Percentiles rank a stretch among this genome's conserved stretches.
Conservation (phyloP, 2,113 vertebrate species). For the Pluvianellus socialis region DNA sequence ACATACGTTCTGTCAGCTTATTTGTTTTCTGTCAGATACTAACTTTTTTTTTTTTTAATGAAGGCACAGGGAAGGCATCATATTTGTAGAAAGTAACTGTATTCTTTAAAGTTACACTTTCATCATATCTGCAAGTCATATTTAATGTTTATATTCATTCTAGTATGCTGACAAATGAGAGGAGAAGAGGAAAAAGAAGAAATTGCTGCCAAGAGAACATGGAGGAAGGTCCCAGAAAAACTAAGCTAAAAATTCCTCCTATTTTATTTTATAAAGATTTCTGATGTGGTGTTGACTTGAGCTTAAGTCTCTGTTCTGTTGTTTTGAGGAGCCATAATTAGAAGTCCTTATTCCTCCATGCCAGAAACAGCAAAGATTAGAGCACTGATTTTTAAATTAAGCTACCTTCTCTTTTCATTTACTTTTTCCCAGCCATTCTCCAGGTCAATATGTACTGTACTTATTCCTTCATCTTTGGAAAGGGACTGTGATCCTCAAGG, state of each 20-base stretch:
- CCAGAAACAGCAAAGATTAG: neutral
- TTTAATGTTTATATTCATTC: neutral
- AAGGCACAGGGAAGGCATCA: neutral
- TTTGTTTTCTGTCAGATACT: neutral
- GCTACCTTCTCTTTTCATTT: neutral
- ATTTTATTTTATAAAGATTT: neutral
- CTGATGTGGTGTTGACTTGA: neutral
- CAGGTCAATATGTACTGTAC: neutral
- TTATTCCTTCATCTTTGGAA: neutral
- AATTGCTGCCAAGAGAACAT: neutral
- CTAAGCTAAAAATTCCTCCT: neutral
- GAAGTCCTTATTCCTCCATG: neutral
- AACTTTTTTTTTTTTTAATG: neutral
- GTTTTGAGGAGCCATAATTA: neutral
- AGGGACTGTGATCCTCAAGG: neutral
- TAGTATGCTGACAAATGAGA: neutral
- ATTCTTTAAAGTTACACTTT: neutral
- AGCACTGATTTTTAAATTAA: neutral
- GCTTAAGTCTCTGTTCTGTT: neutral
- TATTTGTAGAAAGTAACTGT: neutral
- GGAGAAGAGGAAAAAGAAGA: neutral
- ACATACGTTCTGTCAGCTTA: accelerated
- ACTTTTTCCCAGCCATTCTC: neutral
- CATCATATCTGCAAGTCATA: neutral
- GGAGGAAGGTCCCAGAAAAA: neutral